A percentile compares a stretch with the other conserved stretches of the same genome.
These are phyloP conservation scores for Tamandua tetradactyla DNA, from an alignment of 2,797 vertebrate species.

Conservation along the genomic window DNA sequence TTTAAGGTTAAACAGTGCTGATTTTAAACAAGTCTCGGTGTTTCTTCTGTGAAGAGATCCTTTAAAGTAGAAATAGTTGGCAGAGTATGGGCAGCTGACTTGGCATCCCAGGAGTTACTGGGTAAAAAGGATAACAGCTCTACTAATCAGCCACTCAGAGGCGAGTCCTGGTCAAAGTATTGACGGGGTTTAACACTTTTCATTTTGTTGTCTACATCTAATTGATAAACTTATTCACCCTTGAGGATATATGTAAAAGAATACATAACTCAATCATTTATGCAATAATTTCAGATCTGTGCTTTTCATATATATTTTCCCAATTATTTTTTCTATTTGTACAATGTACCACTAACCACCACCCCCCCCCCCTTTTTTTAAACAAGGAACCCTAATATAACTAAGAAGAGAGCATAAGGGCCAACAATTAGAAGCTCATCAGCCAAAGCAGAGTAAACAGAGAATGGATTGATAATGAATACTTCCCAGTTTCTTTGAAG, in stretches of 20 bases:
- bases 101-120: not conserved
- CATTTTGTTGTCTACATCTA: not conserved
- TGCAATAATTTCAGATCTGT: not conserved
- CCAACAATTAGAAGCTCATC: not conserved
- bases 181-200: not conserved
- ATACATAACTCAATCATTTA: not conserved
- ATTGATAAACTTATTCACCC: not conserved
- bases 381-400: not conserved
- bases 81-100: not conserved
- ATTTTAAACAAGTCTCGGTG: slow-evolving; percentile 42
- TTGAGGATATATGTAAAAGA: not conserved
- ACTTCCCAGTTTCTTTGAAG: not conserved
- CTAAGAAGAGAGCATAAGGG: not conserved
- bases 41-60: not conserved
- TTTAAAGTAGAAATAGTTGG: not conserved
- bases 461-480: not conserved
- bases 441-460: not conserved
- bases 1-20: slow-evolving; percentile 33
- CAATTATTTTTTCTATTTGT: slow-evolving; percentile 10
- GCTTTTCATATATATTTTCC: not conserved
- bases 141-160: not conserved
- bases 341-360: not conserved
- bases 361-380: not conserved
- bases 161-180: not conserved
- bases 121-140: not conserved